phyloP scores from a whole-genome alignment of 2,888 invertebrate species.

The Pheosia tremula region DNA sequence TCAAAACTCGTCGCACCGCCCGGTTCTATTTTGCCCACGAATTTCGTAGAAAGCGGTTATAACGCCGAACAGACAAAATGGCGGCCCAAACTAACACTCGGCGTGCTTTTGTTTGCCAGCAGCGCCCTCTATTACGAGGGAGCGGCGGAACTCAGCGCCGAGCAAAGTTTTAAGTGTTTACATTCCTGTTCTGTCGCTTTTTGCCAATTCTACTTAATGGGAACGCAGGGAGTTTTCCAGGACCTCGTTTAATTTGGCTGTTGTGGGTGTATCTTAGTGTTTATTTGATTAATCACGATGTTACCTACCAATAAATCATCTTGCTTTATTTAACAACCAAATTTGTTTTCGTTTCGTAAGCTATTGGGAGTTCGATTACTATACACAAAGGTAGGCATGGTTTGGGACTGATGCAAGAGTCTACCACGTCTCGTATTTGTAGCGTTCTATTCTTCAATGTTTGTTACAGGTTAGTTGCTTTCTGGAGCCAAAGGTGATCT shows the following conservation, averaged over 20 bases:
- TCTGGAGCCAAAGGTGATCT: constrained; percentile 3
- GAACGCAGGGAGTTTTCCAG: constrained; percentile 67
- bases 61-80: constrained; percentile 70
- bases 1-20: constrained; percentile 57
- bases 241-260: constrained; percentile 73
- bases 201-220: constrained; percentile 80
- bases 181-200: constrained; percentile 81
- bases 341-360: constrained; percentile 27
- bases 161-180: constrained; percentile 82
- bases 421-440: constrained; percentile 4
- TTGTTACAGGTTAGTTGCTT: constrained; percentile 3
- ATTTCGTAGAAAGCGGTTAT: constrained; percentile 65
- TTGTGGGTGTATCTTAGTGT: constrained; percentile 62
- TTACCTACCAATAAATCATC: constrained; percentile 28
- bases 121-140: constrained; percentile 70
- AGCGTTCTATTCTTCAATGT: constrained; percentile 1
- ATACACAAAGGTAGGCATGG: constrained; percentile 13
- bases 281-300: constrained; percentile 66
- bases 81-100: constrained; percentile 67
- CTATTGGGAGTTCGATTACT: constrained; percentile 18
- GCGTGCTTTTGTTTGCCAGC: constrained; percentile 74
- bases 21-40: constrained; percentile 49
- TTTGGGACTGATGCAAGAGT: constrained; percentile 4
- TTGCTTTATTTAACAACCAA: constrained; percentile 41
- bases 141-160: constrained; percentile 62